Conservation (phyloP, 2,113 vertebrate genomes). For the Datnioides undecimradiatus region DNA sequence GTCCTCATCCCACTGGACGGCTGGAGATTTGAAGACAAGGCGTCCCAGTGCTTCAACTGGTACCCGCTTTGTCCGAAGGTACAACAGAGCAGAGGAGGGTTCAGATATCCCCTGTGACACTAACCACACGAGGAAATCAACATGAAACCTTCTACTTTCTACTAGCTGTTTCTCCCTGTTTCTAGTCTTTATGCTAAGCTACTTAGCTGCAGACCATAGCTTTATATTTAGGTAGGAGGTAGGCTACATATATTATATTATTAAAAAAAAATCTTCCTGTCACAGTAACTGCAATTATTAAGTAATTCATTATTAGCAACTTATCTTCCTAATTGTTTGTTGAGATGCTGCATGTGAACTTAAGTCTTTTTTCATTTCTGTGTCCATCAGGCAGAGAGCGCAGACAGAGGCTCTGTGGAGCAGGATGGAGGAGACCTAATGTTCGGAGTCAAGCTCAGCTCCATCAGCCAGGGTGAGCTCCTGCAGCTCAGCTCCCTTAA, state of each 20-base stretch:
- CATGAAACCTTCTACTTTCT: too few relatives aligned
- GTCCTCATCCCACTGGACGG: slow-evolving; percentile 87
- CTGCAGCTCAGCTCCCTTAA: slow-evolving; percentile 19
- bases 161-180: too few relatives aligned
- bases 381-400: slow-evolving; percentile 43
- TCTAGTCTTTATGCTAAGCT: too few relatives aligned
- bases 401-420: slow-evolving; percentile 48
- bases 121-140: neutral
- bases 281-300: too few relatives aligned
- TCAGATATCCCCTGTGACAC: neutral
- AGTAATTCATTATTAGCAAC: too few relatives aligned
- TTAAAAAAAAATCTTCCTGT: too few relatives aligned
- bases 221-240: too few relatives aligned
- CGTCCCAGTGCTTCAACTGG: slow-evolving; percentile 79
- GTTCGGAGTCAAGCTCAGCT: slow-evolving; percentile 72
- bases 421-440: slow-evolving; percentile 70
- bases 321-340: too few relatives aligned
- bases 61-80: slow-evolving; percentile 89
- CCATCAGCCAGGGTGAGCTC: slow-evolving; percentile 66
- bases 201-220: too few relatives aligned
- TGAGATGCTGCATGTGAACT: neutral
- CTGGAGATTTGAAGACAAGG: slow-evolving; percentile 85
- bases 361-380: neutral
- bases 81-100: slow-evolving; percentile 11
- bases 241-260: too few relatives aligned